phyloP scores from a whole-genome alignment of 2,888 invertebrate species.

The Pegoplata infirma region DNA sequence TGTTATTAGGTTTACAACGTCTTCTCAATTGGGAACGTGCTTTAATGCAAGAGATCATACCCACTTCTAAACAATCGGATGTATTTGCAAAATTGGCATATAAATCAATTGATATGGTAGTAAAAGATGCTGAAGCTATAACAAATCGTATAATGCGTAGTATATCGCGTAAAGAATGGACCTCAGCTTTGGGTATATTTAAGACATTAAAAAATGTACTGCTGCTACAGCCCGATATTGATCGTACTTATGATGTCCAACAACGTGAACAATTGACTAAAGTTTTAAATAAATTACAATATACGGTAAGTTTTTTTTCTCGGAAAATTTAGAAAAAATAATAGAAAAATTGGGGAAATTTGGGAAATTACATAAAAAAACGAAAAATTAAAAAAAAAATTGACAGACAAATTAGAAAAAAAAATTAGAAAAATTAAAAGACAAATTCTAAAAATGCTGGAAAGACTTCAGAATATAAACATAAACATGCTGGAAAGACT shows the following conservation, averaged over 20 bases:
- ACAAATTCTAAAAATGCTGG: too few species aligned
- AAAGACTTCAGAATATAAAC: too few species aligned
- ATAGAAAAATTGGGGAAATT: too few species aligned
- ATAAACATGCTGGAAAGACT: too few species aligned
- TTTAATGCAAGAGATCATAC: constrained; percentile 90
- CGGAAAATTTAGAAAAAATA: too few species aligned
- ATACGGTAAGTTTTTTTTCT: constrained; percentile 81
- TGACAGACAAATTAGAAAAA: too few species aligned
- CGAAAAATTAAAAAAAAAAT: too few species aligned
- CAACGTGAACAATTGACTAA: constrained; percentile 85
- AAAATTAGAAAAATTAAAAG: too few species aligned
- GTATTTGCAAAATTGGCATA: constrained; percentile 91
- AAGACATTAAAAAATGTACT: constrained; percentile 89
- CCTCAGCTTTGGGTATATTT: constrained; percentile 88
- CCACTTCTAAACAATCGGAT: constrained; percentile 87
- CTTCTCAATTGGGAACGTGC: constrained; percentile 93
- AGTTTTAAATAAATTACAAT: constrained; percentile 85
- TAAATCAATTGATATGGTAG: constrained; percentile 90
- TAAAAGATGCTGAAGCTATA: constrained; percentile 91
- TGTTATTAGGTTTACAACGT: constrained; percentile 89
- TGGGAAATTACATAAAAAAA: too few species aligned
- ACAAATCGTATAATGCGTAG: constrained; percentile 87
- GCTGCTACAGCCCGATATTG: constrained; percentile 88
- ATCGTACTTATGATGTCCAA: constrained; percentile 85
- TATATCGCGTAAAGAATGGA: constrained; percentile 87